Evolutionary conservation across 2,797 vertebrate species (phyloP).

Genomic region (Champsocephalus esox): DNA sequence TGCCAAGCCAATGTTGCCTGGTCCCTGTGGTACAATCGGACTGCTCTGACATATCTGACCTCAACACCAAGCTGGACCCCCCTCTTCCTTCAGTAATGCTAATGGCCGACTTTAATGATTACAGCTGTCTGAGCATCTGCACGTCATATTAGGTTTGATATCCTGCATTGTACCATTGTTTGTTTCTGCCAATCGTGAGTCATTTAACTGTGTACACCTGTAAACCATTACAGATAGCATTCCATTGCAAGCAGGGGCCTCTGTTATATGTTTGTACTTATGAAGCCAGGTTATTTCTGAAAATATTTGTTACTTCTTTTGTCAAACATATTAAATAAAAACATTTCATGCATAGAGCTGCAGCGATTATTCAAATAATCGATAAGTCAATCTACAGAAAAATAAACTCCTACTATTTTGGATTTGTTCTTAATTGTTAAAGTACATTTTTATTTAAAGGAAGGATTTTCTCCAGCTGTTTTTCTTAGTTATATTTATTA

Average conservation of each 20-base stretch:
- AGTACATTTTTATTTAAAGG: too few species aligned
- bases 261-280: background rate
- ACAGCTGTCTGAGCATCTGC: slow-evolving; percentile 64
- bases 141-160: slow-evolving; percentile 41
- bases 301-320: background rate
- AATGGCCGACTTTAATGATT: slow-evolving; percentile 62
- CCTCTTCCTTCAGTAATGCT: slow-evolving; percentile 30
- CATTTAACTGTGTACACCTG: background rate
- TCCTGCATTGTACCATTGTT: slow-evolving; percentile 10
- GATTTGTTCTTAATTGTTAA: too few species aligned
- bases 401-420: too few species aligned
- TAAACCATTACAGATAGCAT: background rate
- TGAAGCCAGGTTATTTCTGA: background rate
- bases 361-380: too few species aligned
- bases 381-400: too few species aligned
- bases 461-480: too few species aligned
- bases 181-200: slow-evolving; percentile 2
- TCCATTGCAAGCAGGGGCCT: background rate
- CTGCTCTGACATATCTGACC: slow-evolving; percentile 80
- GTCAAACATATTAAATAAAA: background rate
- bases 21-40: slow-evolving; percentile 81
- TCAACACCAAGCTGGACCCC: slow-evolving; percentile 46
- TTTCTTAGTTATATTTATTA: too few species aligned
- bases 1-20: slow-evolving; percentile 78
- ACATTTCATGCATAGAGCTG: background rate